Conservation (phyloP, 1,140 invertebrate genomes). For the Campodea augens region DNA sequence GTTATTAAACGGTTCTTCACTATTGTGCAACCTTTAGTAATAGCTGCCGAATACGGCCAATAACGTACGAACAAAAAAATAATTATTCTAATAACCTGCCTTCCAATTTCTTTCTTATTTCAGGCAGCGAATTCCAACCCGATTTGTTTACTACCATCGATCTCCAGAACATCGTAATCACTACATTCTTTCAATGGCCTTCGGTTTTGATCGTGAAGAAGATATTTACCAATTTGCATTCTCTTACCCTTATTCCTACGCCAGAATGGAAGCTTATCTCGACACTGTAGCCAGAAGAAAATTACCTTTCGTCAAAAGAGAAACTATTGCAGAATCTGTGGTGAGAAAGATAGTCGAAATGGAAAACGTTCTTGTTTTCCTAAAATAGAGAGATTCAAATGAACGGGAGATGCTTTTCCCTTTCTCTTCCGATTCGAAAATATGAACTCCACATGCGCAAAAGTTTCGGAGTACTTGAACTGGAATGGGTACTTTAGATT, state of each 20-base stretch:
- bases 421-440: no score
- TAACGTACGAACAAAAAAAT: not conserved
- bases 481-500: no score
- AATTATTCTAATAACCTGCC: no score
- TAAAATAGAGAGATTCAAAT: no score
- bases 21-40: no score
- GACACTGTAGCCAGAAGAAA: constrained; percentile 46
- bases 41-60: not conserved
- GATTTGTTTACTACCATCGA: constrained; percentile 82
- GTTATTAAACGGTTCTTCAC: no score
- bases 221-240: constrained; percentile 86
- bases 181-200: constrained; percentile 83
- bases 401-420: no score
- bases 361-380: no score
- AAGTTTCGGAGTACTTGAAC: no score
- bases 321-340: constrained; percentile 46
- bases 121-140: constrained; percentile 65
- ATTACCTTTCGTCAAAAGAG: constrained; percentile 38
- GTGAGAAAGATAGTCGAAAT: no score
- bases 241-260: constrained; percentile 86
- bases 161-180: constrained; percentile 76
- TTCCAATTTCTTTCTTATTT: constrained; percentile 1
- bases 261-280: constrained; percentile 65
- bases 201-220: constrained; percentile 81
- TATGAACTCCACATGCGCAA: no score